phyloP scores from a whole-genome alignment of 2,888 invertebrate genomes.

The Cephus pulcher region DNA sequence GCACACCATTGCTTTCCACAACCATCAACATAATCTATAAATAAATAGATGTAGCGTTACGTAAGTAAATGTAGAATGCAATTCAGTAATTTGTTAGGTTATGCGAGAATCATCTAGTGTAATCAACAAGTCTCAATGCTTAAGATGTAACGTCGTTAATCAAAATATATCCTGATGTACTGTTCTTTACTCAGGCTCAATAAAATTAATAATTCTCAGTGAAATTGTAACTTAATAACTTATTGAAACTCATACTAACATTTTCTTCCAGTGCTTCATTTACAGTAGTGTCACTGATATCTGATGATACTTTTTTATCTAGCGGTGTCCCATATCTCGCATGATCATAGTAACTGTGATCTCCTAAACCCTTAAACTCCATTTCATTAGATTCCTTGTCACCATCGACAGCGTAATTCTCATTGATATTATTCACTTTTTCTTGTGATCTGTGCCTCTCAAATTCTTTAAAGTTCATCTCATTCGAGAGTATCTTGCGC shows the following conservation, averaged over 20 bases:
- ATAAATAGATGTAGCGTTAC: constrained; percentile 35
- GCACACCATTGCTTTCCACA: constrained; percentile 57
- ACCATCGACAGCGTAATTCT: constrained; percentile 30
- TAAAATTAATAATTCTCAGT: not conserved
- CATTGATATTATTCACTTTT: constrained; percentile 23
- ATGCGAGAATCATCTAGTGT: not conserved
- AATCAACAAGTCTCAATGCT: not conserved
- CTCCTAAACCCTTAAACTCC: constrained; percentile 52
- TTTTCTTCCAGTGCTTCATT: constrained; percentile 51
- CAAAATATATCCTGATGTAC: not conserved
- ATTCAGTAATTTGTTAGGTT: not conserved
- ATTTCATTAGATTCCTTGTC: constrained; percentile 21
- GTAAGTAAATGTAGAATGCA: constrained; percentile 20
- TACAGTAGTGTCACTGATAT: constrained; percentile 35
- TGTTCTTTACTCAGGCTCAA: not conserved
- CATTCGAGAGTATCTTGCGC: constrained; percentile 56
- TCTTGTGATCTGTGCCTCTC: constrained; percentile 48
- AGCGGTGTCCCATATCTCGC: not conserved
- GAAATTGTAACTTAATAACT: not conserved
- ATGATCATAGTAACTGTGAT: constrained; percentile 60
- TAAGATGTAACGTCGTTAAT: not conserved
- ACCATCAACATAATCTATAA: constrained; percentile 63
- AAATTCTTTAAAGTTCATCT: constrained; percentile 49
- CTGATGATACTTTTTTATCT: constrained; percentile 31
- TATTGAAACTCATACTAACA: constrained; percentile 38